These are phyloP conservation scores for Thunnus thynnus DNA, from an alignment of 2,113 vertebrate genomes.

Conservation along the genomic window DNA sequence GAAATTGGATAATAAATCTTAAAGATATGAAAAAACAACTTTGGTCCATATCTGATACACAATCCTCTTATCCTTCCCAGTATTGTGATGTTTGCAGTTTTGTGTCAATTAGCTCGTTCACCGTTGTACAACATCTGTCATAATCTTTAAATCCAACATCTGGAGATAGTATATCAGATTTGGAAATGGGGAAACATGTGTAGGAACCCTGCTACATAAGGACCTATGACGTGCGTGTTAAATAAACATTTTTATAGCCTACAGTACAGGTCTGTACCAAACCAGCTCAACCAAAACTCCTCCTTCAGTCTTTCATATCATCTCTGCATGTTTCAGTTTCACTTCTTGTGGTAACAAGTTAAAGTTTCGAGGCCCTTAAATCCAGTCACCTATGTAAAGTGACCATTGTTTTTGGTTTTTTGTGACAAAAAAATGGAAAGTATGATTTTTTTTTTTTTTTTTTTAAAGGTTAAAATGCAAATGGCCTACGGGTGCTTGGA, in stretches of 20 bases:
- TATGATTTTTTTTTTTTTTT: too few species aligned
- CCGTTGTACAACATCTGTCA: background rate
- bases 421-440: too few species aligned
- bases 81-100: background rate
- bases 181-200: background rate
- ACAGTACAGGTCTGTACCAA: conserved; percentile 59
- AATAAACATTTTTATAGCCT: conserved; percentile 45
- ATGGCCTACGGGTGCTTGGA: too few species aligned
- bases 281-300: conserved; percentile 78
- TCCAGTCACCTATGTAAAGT: background rate
- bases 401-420: conserved; percentile 52
- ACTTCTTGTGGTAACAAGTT: background rate
- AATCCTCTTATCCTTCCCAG: too few species aligned
- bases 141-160: background rate
- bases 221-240: conserved; percentile 53
- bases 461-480: too few species aligned
- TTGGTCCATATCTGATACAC: too few species aligned
- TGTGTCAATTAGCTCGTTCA: background rate
- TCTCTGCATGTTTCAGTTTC: conserved; percentile 6
- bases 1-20: background rate
- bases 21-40: too few species aligned
- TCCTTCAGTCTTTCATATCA: background rate
- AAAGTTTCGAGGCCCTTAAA: background rate
- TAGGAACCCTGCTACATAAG: conserved; percentile 53
- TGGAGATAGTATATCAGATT: background rate